Conservation (phyloP, 2,888 invertebrate genomes). For the Metallyticus violacea region DNA sequence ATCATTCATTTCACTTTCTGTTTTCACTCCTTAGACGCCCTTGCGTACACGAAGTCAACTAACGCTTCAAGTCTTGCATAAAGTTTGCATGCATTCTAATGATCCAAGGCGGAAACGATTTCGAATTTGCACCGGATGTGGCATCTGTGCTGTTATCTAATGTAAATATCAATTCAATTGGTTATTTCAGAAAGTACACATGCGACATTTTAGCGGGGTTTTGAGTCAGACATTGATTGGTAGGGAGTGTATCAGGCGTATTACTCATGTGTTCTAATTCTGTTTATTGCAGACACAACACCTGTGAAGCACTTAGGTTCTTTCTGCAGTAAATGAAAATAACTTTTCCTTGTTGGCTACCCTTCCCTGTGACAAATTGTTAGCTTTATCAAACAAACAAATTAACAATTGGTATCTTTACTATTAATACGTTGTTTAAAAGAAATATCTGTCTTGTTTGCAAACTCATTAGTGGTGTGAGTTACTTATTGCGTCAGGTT, state of each 20-base stretch:
- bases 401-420: too few relatives aligned
- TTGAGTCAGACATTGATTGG: too few relatives aligned
- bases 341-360: too few relatives aligned
- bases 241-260: neutral
- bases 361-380: too few relatives aligned
- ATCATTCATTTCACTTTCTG: neutral
- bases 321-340: neutral
- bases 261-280: neutral
- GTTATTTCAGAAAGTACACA: neutral
- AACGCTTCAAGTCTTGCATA: neutral
- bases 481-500: too few relatives aligned
- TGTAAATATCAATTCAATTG: neutral
- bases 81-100: neutral
- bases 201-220: neutral
- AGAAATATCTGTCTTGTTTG: too few relatives aligned
- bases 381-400: too few relatives aligned
- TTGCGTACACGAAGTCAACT: neutral
- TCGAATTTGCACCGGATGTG: neutral
- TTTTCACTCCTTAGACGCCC: neutral
- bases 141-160: neutral
- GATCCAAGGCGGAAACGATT: neutral
- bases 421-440: too few relatives aligned
- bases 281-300: too few relatives aligned
- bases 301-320: too few relatives aligned
- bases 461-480: too few relatives aligned